Evolutionary conservation across 2,888 invertebrate genomes (phyloP).

Genomic region (Mimas tiliae): DNA sequence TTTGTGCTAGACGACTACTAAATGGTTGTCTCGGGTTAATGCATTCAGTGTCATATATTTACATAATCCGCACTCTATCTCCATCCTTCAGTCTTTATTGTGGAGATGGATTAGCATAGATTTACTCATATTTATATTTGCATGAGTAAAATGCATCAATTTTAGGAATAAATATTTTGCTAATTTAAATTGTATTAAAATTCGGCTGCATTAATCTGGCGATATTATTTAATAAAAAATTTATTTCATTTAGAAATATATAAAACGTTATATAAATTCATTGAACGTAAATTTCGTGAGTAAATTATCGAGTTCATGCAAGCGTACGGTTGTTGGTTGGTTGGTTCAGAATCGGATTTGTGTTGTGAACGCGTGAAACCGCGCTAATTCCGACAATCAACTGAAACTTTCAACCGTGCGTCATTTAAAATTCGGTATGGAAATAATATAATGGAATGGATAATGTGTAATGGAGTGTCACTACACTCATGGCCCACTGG

Average conservation of each 20-base stretch:
- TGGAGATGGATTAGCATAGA: not conserved
- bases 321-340: conserved; percentile 44
- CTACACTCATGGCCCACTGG: too few species aligned
- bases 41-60: not conserved
- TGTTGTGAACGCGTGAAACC: conserved; percentile 51
- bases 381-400: conserved; percentile 49
- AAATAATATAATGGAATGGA: not conserved
- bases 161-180: too few species aligned
- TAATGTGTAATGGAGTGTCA: too few species aligned
- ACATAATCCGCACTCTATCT: not conserved
- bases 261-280: not conserved
- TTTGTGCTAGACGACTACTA: not conserved
- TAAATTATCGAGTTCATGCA: conserved; percentile 28
- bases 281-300: conserved; percentile 23
- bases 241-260: not conserved
- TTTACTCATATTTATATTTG: not conserved
- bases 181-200: too few species aligned
- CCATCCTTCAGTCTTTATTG: not conserved
- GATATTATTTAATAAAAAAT: not conserved
- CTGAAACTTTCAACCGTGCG: conserved; percentile 26
- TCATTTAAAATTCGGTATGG: not conserved
- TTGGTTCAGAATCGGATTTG: conserved; percentile 48
- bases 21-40: conserved; percentile 5
- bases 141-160: too few species aligned
- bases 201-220: not conserved